Evolutionary conservation across 2,113 vertebrate species (phyloP), one percentile per base, ranked within the genome.

Genomic region (Hucho hucho): DNA sequence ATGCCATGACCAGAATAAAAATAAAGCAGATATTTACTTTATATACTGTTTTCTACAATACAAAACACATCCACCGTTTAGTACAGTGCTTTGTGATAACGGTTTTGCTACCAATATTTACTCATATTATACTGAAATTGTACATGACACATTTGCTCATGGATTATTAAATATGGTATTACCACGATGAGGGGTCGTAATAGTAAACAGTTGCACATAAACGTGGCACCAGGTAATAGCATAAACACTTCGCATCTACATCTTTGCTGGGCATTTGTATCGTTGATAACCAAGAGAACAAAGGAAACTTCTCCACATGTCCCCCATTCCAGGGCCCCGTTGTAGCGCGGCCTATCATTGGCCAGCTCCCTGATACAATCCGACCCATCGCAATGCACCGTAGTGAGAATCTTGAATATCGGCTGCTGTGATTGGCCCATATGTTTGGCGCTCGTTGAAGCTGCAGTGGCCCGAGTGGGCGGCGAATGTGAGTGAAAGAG

Each of bases 391-490:
- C 0, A 47, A 0, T 2, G 0, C 47, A 2, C 13, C 22, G 83
- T 73, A 87, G 69, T 90, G 0, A 43, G 22, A 7, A 6, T 18
- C 3, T 0, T 26, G 1, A 91, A 72, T 72, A 65, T 81, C 66
- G 71, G 7, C 5, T 0, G 4, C 25, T 75, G 24, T 71, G 85
- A 93, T 93, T 93, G 92, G 93, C 3, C 25, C 1, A 64, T 79
- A 32, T 70, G 87, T 93, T 94, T 94, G 92, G 93, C 93, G 93
- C 93, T 90, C 91, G 89, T 90, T 85, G 87, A 83, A 80, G 79
- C 82, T 72, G 81, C 85, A 72, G 86, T 84, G 79, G 85, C 74
- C 66, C 80, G 75, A 82, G 89, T 90, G 88, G 90, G 90, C 89
- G 91, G 91, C 72, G 87, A 85, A 75, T 37, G 82, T 64, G 70